Percentiles rank a stretch among this genome's conserved stretches.
phyloP scores from a whole-genome alignment of 1,140 invertebrate species.

The Gryllus bimaculatus region DNA sequence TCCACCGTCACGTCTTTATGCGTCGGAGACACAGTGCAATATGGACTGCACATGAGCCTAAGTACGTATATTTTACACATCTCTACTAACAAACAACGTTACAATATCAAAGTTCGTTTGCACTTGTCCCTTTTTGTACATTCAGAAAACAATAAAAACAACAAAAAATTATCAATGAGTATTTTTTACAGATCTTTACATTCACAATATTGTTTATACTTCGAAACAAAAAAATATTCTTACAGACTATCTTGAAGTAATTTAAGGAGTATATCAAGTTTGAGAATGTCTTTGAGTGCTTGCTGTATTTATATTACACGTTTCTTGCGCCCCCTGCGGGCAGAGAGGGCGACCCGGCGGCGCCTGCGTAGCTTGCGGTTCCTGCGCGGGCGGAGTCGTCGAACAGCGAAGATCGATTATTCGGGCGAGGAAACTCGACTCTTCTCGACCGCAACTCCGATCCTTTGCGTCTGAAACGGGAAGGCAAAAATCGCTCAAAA shows the following conservation, averaged over 20 bases:
- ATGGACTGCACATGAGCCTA: background rate
- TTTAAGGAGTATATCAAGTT: background rate
- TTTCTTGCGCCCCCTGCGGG: background rate
- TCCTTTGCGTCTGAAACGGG: background rate
- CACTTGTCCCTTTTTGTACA: slow-evolving; percentile 4
- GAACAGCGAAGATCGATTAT: background rate
- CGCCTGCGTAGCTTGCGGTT: background rate
- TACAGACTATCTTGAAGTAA: background rate
- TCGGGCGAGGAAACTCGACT: background rate
- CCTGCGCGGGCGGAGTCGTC: background rate
- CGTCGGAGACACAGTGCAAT: background rate
- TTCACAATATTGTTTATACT: background rate
- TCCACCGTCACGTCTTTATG: background rate
- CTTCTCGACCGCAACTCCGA: background rate
- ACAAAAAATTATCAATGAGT: slow-evolving; percentile 3
- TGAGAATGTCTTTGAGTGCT: background rate
- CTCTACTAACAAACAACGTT: background rate
- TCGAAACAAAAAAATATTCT: background rate
- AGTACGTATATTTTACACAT: background rate
- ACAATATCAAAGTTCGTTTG: background rate
- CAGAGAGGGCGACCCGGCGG: background rate
- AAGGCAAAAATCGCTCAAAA: background rate
- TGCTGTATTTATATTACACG: background rate
- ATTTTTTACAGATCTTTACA: slow-evolving; percentile 6
- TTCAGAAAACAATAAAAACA: slow-evolving; percentile 6